Base-by-base conservation (phyloP, 23 tunicate species). In the Styela plicata region DNA sequence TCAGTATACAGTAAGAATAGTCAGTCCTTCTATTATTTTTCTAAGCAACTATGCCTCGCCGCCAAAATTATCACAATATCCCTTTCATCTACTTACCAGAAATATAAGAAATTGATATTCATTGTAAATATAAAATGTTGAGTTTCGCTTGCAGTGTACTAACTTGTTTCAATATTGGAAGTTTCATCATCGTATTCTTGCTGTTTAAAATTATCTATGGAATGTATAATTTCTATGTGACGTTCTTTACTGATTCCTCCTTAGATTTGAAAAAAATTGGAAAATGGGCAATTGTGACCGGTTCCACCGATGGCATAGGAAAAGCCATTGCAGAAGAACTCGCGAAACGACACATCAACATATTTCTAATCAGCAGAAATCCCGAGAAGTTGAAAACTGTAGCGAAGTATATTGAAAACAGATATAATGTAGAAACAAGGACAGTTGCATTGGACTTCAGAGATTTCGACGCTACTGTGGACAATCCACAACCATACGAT, bases 291-390 rank as follows among this genome's bases (percentile, higher is more conserved):
- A 84, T 90, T 29, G 84, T 90, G 3, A 90, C 96, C 35, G 96
- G 96, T 7, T 86, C 86, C 17, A 90, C 96, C 2, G 96, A 90
- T 82, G 96, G 96, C 10, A 90, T 90, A 64, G 96, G 96, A 2
- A 84, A 78, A 63, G 86, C 89, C 31, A 83, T 81, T 69, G 86
- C 84, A 17, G 23, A 90, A 22, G 66, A 85, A 18, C 83, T 90
- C 21, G 96, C 96, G 16, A 82, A 82, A 63, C 36, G 62, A 16
- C 86, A 89, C 1, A 89, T 84, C 63, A 90, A 90, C 27, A 90
- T 90, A 36, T 89, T 85, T 68, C 52, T 90, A 5, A 85, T 90
- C 30, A 85, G 89, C 65, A 80, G 96, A 63, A 90, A 70, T 63
- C 21, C 67, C 21, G 96, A 90, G 27, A 90, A 90, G 35, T 64